Base-by-base conservation (phyloP, 2,797 vertebrate species). In the Danio tinwini region DNA sequence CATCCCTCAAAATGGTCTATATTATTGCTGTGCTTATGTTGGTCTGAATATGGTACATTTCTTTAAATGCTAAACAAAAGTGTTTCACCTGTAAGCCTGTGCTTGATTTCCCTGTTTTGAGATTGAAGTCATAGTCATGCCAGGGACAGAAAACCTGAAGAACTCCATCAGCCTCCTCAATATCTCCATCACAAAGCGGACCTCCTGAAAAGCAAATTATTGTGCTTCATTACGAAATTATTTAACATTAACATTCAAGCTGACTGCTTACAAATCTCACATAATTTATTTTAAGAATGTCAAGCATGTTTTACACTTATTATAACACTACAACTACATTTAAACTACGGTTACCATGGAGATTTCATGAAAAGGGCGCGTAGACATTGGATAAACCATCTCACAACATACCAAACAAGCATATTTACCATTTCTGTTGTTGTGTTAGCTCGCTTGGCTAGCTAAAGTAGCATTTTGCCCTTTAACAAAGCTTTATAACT, bases 61-160 rank as follows among this genome's bases (percentile, higher is more conserved):
- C n/a, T 55, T 70, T 19, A 55, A 62, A 9, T 47, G 50, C 19
- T 14, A 5, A 21, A 72, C 4, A 11, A 29, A 69, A 16, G 5
- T 12, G 17, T 40, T 88, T 83, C 52, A 93, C 93, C 90, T 94
- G 87, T 81, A 94, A 85, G 6, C 92, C 90, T 6, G 91, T 85
- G 63, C 90, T 90, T 19, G 93, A 94, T 65, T 45, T 86, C 45
- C 93, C 93, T 0, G 92, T 94, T 73, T 89, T 89, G 73, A 94
- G 91, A 76, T 93, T 87, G 85, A 94, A 94, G 83, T 92, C 83
- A 65, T 93, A 94, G 77, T 94, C 93, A 12, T 94, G 93, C 93
- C 93, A 94, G 49, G 93, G 93, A 67, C 93, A 94, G 86, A 93
- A 92, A 62, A 94, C 93, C 85, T 89, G 87, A 77, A 94, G 88